Conservation (phyloP, 2,113 vertebrate species). For the Notiomystis cincta region DNA sequence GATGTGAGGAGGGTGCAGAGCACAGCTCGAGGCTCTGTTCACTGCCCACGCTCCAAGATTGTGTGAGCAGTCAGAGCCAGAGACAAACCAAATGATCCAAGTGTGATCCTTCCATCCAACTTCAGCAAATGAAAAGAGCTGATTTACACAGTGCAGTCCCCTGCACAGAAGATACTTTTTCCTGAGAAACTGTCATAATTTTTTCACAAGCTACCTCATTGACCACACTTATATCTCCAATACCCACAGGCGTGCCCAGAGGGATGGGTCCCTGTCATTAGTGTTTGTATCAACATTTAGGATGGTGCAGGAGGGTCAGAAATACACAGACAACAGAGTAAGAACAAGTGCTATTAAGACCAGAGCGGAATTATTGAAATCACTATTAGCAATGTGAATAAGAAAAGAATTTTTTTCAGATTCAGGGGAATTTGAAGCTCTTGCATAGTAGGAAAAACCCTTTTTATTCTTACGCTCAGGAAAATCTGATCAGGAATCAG, state of each 20-base stretch:
- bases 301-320: background rate
- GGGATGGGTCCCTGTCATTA: background rate
- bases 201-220: background rate
- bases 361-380: background rate
- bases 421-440: background rate
- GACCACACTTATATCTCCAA: background rate
- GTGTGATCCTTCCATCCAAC: background rate
- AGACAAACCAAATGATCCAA: background rate
- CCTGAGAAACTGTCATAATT: background rate
- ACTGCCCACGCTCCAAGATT: background rate
- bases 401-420: background rate
- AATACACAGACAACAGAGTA: fast-evolving
- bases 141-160: background rate
- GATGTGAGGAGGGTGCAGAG: background rate
- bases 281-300: background rate
- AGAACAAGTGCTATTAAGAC: background rate
- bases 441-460: background rate
- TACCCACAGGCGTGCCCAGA: background rate
- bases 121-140: background rate
- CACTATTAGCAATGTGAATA: background rate
- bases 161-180: background rate
- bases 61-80: background rate
- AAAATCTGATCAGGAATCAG: background rate
- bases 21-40: background rate
- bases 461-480: background rate